Evolutionary conservation across 2,888 invertebrate genomes (phyloP), one percentile per base, ranked within the genome.

Genomic region (Ophioninae sp.): DNA sequence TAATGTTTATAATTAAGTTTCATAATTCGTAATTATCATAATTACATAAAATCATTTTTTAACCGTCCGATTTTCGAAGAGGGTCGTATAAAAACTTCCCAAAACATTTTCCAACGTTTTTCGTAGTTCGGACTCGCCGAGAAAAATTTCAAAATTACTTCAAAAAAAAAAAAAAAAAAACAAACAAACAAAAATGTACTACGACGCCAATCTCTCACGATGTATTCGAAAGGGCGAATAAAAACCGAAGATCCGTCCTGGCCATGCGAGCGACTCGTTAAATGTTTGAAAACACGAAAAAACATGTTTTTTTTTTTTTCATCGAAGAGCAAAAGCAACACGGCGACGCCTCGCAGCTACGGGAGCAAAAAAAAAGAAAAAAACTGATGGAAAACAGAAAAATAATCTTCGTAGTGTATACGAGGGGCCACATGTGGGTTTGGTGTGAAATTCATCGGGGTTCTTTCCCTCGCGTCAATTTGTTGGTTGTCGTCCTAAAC

Each of bases 391-490:
- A 64, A 10, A 20, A 17, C 59, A 30, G 68, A 77, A 76, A 68
- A 61, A 23, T 41, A 61, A 6, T 51, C 20, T 22, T 61, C 17
- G 51, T 76, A 39, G 39, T n/a, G 41, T 67, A 37, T 56, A 63
- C 9, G 37, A 63, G 41, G 72, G 41, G 30, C 64, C 75, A 68
- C 64, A 37, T 78, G 73, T 73, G 58, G 78, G 51, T 39, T 61
- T 75, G 23, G 79, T 77, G 77, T 72, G 65, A 65, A 44, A 59
- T 79, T 71, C 71, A 65, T 61, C 71, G 74, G 82, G 75, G 69
- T 75, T 74, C 58, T 79, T 41, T 78, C 71, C 79, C 71, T 22
- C 22, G 82, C 37, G 79, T 69, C 74, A 79, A 75, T 69, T 75
- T 64, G 74, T 79, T 79, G 79, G 41, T 59, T 75, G 74, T 71